These are phyloP conservation scores for Hypomesus transpacificus DNA, from an alignment of 2,113 vertebrate species.

Conservation along the genomic window DNA sequence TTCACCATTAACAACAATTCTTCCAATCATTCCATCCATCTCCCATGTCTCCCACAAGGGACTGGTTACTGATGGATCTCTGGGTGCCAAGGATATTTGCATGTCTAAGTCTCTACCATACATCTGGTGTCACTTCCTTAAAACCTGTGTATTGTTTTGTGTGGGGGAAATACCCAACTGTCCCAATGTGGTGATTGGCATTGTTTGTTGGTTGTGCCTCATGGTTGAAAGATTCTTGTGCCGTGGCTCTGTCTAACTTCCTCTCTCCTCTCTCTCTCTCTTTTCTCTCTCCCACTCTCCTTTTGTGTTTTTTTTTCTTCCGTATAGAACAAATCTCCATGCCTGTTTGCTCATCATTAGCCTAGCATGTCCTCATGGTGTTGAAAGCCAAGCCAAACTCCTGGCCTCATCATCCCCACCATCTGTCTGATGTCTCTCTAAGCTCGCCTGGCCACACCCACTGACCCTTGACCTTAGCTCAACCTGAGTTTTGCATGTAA, in stretches of 20 bases:
- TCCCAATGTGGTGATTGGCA: constrained; percentile 61
- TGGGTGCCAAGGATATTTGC: constrained; percentile 65
- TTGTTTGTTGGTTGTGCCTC: constrained; percentile 65
- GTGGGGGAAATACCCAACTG: constrained; percentile 36
- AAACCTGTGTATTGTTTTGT: constrained; percentile 63
- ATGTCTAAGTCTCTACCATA: constrained; percentile 63
- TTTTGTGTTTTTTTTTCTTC: constrained; percentile 75
- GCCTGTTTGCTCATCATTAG: constrained; percentile 99
- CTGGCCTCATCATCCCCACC: constrained; percentile 95
- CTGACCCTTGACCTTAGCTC: constrained; percentile 94
- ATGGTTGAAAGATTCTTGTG: constrained; percentile 70
- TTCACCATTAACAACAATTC: constrained; percentile 50
- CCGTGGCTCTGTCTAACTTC: constrained; percentile 67
- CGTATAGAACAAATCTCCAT: constrained; percentile 96
- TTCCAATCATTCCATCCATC: constrained; percentile 68
- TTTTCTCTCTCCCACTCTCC: background rate
- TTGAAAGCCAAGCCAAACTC: constrained; percentile 84
- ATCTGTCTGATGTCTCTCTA: constrained; percentile 99
- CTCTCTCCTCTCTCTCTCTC: constrained; percentile 41
- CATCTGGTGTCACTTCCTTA: constrained; percentile 58
- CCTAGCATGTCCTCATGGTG: constrained; percentile 99
- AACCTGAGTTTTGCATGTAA: constrained; percentile 95
- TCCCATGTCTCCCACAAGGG: constrained; percentile 51
- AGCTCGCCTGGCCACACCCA: constrained; percentile 97
- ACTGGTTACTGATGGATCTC: constrained; percentile 65